Base-by-base conservation (phyloP, 2,888 invertebrate genomes). In the Hydropsyche betteni region DNA sequence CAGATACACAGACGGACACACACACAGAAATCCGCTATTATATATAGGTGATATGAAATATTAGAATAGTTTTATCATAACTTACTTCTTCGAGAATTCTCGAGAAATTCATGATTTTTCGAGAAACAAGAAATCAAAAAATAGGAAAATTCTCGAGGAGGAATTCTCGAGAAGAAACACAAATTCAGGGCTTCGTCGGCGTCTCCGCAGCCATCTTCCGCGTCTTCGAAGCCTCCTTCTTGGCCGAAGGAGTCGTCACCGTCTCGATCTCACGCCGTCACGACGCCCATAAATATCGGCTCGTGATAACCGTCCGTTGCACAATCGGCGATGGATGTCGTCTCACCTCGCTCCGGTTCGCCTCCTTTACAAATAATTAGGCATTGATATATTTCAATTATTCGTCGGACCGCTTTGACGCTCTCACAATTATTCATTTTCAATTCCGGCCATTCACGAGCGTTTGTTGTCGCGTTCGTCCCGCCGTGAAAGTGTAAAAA, bases 381-480 rank as follows among this genome's bases (percentile, higher is more conserved):
- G 78, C 78, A 78, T 76, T 78, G 78, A 78, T 78, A 75, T 74
- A 74, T 74, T 64, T 74, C 72, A 69, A 70, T 61, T 75, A 75
- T 75, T 51, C 73, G 53, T 16, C 24, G 69, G 16, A 34, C 61
- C 44, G 44, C 51, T 69, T 33, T 73, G 74, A 51, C 77, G 76
- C 76, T 78, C 78, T 64, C 78, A 76, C 74, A 74, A 78, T 78
- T 75, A 74, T 76, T 78, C 78, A 78, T 76, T 44, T 44, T 74
- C 78, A 75, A 61, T 68, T 71, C 74, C 77, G 69, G 12, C 69
- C 77, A 68, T 68, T 74, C 64, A 74, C 53, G 68, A 16, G 61
- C n/a, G 55, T 10, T 10, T 5, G 24, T 24, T 24, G 24, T 24
- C 24, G 61, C 61, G 61, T 2, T 51, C 51, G 51, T 50, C 12